Evolutionary conservation across 2,888 invertebrate genomes (phyloP).

Genomic region (Polydrusus cervinus): DNA sequence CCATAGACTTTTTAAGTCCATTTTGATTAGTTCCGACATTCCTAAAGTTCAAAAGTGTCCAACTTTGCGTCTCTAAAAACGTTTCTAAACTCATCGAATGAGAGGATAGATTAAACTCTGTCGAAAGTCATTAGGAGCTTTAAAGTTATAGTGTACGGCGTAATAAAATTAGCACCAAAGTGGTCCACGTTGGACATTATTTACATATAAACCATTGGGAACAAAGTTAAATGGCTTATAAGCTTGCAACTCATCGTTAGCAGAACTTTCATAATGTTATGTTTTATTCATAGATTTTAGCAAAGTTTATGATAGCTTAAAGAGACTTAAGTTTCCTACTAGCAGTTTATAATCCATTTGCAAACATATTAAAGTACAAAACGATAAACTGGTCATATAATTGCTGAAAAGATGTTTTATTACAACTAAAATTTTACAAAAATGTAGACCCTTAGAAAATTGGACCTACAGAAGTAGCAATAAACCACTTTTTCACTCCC

Average conservation of each 20-base stretch:
- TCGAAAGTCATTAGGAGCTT: constrained; percentile 17
- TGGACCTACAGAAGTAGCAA: no score
- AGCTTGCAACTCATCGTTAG: not conserved
- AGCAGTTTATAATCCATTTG: not conserved
- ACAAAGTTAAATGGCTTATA: not conserved
- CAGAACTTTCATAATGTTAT: constrained; percentile 2
- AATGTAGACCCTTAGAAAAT: no score
- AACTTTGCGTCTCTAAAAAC: constrained; percentile 11
- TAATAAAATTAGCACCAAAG: constrained; percentile 12
- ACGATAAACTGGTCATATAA: no score
- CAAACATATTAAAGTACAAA: no score
- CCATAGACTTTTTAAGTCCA: no score
- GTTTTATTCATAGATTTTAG: constrained; percentile 14
- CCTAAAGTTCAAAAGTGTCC: not conserved
- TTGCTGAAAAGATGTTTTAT: no score
- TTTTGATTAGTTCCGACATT: constrained; percentile 1
- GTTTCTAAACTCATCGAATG: constrained; percentile 6
- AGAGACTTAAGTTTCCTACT: not conserved
- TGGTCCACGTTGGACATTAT: not conserved
- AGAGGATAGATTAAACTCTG: constrained; percentile 18
- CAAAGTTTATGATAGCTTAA: not conserved
- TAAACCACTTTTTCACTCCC: no score
- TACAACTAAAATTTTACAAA: no score
- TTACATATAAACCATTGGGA: not conserved
- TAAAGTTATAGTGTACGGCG: not conserved